Evolutionary conservation across 2,888 invertebrate genomes (phyloP), one percentile per base, ranked within the genome.

Genomic region (Mesorhabditis sp.): DNA sequence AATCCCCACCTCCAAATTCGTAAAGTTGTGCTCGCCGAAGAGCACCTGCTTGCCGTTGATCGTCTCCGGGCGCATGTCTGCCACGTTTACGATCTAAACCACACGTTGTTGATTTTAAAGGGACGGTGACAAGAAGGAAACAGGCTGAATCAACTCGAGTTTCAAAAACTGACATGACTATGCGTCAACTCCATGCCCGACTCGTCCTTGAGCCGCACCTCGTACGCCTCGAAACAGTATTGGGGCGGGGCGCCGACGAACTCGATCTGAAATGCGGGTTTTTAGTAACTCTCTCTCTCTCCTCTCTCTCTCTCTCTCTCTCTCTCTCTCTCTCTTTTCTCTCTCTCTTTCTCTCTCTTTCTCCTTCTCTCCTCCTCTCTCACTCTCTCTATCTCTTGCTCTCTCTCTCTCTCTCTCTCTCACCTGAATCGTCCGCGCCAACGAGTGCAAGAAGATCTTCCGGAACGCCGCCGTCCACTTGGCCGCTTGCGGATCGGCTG

Each of bases 381-480:
- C 50, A 50, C 13, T 50, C 6, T 50, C 58, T 13, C n/a, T 50
- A 1, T 50, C n/a, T 50, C 10, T 50, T 2, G 58, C 10, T 50
- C 1, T 50, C 7, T 50, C 58, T 50, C n/a, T 50, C n/a, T 50
- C 58, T 2, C 58, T 50, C n/a, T n/a, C 7, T 13, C n/a, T 50
- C n/a, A 50, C 58, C 58, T 50, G 58, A 65, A 84, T 82, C 58
- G 78, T 82, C 43, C 76, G 64, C 6, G 80, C 73, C 28, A 81
- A 70, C 15, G 79, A 73, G 66, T 80, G 77, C 4, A 84, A 72
- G 64, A 78, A 75, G 61, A 84, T 82, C n/a, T 75, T 76, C 7
- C 83, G 76, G 72, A 82, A 84, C 5, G 82, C 83, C n/a, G 84
- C 84, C 3, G 83, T 82, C 84, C 84, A 84, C 70, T 81, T 80